Evolutionary conservation across 64 coral and sea anemone species (phyloP).

Genomic region (Hydrozoanthus tunicans): DNA sequence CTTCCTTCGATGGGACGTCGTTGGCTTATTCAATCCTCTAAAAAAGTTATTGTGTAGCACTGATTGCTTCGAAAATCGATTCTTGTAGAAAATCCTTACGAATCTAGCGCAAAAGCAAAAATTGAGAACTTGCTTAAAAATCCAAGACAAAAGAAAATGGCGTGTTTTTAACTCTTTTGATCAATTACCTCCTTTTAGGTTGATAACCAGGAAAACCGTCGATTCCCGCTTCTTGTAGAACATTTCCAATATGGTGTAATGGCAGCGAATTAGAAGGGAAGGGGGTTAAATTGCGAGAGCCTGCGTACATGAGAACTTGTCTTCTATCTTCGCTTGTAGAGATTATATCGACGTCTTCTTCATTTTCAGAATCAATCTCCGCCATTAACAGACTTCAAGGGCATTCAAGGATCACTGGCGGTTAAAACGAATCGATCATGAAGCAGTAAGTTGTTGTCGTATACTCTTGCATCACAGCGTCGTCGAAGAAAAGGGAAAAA

Average conservation of each 20-base stretch:
- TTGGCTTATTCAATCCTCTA: neutral
- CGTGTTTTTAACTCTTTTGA: neutral
- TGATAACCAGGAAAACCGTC: constrained; percentile 25
- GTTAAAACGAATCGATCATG: neutral
- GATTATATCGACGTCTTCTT: constrained; percentile 47
- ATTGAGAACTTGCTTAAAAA: constrained; percentile 15
- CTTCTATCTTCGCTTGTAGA: constrained; percentile 36
- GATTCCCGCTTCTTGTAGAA: constrained; percentile 38
- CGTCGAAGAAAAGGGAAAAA: neutral
- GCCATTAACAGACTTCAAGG: constrained; percentile 36
- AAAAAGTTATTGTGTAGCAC: neutral
- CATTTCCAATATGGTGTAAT: constrained; percentile 45
- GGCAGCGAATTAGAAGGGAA: neutral
- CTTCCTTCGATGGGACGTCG: neutral
- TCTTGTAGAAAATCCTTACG: neutral
- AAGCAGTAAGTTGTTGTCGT: neutral
- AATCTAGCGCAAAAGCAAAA: neutral
- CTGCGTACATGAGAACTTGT: constrained; percentile 17
- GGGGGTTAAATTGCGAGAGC: constrained; percentile 1
- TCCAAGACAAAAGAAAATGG: constrained; percentile 58
- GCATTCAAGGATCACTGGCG: constrained; percentile 7
- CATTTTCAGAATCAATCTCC: constrained; percentile 56
- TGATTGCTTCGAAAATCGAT: neutral
- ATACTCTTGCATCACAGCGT: constrained; percentile 21
- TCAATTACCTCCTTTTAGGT: constrained; percentile 31